Percentiles rank a stretch among this genome's conserved stretches.
These are phyloP conservation scores for Gonioctena quinquepunctata DNA, from an alignment of 1,140 invertebrate species.

Conservation along the genomic window DNA sequence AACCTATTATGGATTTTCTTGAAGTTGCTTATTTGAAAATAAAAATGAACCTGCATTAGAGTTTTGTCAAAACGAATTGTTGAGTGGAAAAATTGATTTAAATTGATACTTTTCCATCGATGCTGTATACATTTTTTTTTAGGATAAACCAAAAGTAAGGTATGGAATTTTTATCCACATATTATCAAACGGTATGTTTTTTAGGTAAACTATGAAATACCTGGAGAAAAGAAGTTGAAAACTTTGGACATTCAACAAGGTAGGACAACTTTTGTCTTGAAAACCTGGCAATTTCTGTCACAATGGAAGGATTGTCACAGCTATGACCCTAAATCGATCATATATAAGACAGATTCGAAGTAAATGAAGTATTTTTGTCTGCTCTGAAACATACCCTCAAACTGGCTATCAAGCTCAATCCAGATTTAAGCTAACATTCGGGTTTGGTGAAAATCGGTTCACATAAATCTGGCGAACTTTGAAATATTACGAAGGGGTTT, in stretches of 20 bases:
- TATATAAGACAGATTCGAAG: slow-evolving; percentile 55
- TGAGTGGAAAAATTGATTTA: no score
- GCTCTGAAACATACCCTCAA: slow-evolving; percentile 53
- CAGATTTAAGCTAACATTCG: slow-evolving; percentile 49
- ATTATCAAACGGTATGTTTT: no score
- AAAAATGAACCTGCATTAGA: no score
- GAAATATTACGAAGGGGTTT: slow-evolving; percentile 35
- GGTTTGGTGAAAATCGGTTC: slow-evolving; percentile 43
- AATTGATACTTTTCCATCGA: no score
- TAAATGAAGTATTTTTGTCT: slow-evolving; percentile 48
- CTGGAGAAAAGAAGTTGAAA: no score
- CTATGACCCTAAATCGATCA: slow-evolving; percentile 64
- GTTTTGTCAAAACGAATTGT: no score
- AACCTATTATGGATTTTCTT: no score
- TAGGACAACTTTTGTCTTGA: slow-evolving; percentile 63
- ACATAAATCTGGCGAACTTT: slow-evolving; percentile 36
- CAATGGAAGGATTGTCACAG: slow-evolving; percentile 81
- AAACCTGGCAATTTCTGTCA: slow-evolving; percentile 74
- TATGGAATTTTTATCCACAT: no score
- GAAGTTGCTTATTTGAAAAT: no score
- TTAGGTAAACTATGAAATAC: no score
- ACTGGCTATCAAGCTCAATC: slow-evolving; percentile 41
- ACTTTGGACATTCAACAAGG: not conserved
- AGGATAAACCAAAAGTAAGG: no score
- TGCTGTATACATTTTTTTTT: no score